Base-by-base conservation (phyloP, 2,113 vertebrate species). In the Dicaeum eximium region DNA sequence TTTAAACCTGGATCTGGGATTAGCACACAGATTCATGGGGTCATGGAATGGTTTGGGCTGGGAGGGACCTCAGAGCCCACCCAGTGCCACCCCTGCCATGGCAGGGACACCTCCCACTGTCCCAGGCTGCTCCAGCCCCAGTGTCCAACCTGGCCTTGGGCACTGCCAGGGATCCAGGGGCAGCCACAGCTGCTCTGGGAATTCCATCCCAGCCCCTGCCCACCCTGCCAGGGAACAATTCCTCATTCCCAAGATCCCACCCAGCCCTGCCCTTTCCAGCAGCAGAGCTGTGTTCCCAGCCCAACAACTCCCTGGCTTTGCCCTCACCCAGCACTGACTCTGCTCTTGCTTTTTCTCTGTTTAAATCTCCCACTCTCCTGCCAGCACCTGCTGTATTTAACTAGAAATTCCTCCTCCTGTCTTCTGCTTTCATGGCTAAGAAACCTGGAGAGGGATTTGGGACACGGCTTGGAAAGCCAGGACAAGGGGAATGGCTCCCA, bases 21-120 rank as follows among this genome's bases (percentile, higher is more conserved):
- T 19, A 47, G 57, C 66, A 77, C 15, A 56, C 9, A 4, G 17
- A 40, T 21, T 47, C 65, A 47, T 10, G 20, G n/a, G 40, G 25
- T 45, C 23, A 23, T 28, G 56, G 54, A 28, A 33, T 54, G n/a
- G 6, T 0, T 0, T 62, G 23, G 23, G 8, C 1, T 54, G 24
- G 42, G 2, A 7, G 1, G 51, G 14, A 14, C 17, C 25, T 1
- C 0, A 40, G 0, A 87, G 0, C 15, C 7, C 73, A 11, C 0
- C 56, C 56, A 30, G 8, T 3, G 5, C 30, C 71, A 13, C 5
- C 71, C 71, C 37, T 11, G 51, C 71, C 82, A 5, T 42, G 71
- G 82, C 61, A 86, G 82, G 72, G 83, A 44, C 62, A 22, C 44
- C 83, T 86, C 1, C 61, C 82, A 24, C 60, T 85, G 60, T 14